Conservation (phyloP, 2,888 invertebrate genomes). For the Prosapia bicincta region DNA sequence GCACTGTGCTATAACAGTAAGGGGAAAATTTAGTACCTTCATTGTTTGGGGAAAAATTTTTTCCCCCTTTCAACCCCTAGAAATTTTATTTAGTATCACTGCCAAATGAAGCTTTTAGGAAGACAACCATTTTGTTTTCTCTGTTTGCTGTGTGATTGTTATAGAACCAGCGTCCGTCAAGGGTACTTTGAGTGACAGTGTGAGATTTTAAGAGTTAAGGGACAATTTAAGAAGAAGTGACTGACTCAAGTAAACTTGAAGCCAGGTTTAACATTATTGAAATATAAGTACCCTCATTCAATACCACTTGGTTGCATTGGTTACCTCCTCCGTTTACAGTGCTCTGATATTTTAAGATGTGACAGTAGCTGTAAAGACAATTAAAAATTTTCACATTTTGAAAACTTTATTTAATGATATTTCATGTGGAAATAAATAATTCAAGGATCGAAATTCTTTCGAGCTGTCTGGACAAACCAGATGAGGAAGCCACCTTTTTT, state of each 20-base stretch:
- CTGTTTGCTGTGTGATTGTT: too few species aligned
- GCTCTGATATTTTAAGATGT: slow-evolving; percentile 20
- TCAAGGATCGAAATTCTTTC: slow-evolving; percentile 3
- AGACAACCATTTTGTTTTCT: too few species aligned
- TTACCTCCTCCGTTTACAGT: slow-evolving; percentile 22
- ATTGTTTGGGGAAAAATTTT: too few species aligned
- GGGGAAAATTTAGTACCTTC: too few species aligned
- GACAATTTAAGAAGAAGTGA: too few species aligned
- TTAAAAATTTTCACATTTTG: not conserved
- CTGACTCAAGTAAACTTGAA: slow-evolving; percentile 29
- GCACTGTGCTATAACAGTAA: too few species aligned
- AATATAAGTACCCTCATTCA: slow-evolving; percentile 14
- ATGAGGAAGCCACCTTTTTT: slow-evolving; percentile 26
- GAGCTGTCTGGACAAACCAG: slow-evolving; percentile 26
- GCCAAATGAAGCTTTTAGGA: too few species aligned
- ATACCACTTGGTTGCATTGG: slow-evolving; percentile 26
- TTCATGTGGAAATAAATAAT: slow-evolving; percentile 7
- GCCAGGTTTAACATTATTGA: slow-evolving; percentile 10
- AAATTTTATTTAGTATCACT: too few species aligned
- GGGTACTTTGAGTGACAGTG: too few species aligned
- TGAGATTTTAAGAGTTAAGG: too few species aligned
- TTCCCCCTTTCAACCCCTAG: too few species aligned
- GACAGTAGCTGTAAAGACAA: slow-evolving; percentile 22
- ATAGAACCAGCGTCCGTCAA: too few species aligned
- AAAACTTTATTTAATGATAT: not conserved